phyloP scores from a whole-genome alignment of 2,888 invertebrate species.

The Erebia aethiops region DNA sequence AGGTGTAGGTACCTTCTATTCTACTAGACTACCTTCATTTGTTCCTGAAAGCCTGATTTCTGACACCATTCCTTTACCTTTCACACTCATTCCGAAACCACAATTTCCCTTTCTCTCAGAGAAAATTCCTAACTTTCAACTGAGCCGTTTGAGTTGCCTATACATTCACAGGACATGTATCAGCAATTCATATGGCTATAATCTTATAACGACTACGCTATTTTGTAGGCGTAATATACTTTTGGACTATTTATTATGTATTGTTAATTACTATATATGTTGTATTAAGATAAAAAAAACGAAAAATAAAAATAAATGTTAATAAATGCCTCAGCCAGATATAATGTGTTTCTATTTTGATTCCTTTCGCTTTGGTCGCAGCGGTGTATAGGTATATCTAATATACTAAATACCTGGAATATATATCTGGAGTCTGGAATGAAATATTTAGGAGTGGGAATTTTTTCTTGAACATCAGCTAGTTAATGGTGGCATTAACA shows the following conservation, averaged over 20 bases:
- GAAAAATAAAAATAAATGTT: slow-evolving; percentile 82
- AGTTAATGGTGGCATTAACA: no score
- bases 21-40: slow-evolving; percentile 2
- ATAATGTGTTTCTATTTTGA: slow-evolving; percentile 60
- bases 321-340: slow-evolving; percentile 84
- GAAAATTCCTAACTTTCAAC: slow-evolving; percentile 67
- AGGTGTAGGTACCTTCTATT: slow-evolving; percentile 24
- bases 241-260: slow-evolving; percentile 84
- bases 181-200: slow-evolving; percentile 80
- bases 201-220: slow-evolving; percentile 83
- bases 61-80: slow-evolving; percentile 26
- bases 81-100: slow-evolving; percentile 33
- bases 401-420: no score
- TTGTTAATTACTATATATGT: slow-evolving; percentile 84
- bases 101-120: slow-evolving; percentile 57
- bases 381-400: no score
- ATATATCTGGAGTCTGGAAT: no score
- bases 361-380: neutral
- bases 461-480: no score
- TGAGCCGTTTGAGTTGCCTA: slow-evolving; percentile 74
- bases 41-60: slow-evolving; percentile 12
- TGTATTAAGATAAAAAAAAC: slow-evolving; percentile 80
- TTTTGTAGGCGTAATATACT: slow-evolving; percentile 84
- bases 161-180: slow-evolving; percentile 65
- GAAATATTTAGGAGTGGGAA: no score